A percentile compares a stretch with the other conserved stretches of the same genome.
Conservation (phyloP, 2,888 invertebrate species). For the Drepanosiphum platanoidis region DNA sequence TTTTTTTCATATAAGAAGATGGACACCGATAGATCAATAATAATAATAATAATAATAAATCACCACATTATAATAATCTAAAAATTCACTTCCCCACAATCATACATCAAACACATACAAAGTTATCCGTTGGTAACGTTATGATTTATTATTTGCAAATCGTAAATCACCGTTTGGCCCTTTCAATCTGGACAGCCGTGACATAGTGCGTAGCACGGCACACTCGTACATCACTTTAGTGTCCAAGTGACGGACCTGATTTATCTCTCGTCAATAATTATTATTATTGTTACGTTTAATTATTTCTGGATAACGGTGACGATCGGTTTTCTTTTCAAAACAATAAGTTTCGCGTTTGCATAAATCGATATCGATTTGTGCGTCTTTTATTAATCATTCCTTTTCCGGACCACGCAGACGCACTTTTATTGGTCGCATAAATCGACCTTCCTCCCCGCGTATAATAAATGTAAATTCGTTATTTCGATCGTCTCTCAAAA, state of each 20-base stretch:
- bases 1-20: neutral
- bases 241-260: neutral
- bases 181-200: constrained; percentile 13
- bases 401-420: neutral
- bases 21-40: neutral
- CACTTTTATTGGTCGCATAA: neutral
- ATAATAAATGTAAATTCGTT: neutral
- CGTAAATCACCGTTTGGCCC: constrained; percentile 15
- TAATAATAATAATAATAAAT: constrained; percentile 5
- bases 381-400: neutral
- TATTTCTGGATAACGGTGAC: neutral
- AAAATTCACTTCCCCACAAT: neutral
- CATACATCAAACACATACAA: neutral
- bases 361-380: neutral
- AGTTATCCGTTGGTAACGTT: neutral
- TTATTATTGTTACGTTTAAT: neutral
- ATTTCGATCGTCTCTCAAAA: neutral
- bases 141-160: constrained; percentile 50
- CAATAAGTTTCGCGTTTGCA: neutral
- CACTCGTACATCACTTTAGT: neutral
- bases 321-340: neutral
- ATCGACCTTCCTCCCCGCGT: neutral
- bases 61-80: neutral
- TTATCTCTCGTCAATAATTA: neutral
- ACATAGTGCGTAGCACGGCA: constrained; percentile 2